Evolutionary conservation across 2,888 invertebrate genomes (phyloP), one percentile per base, ranked within the genome.

Genomic region (Orchestes rusci): DNA sequence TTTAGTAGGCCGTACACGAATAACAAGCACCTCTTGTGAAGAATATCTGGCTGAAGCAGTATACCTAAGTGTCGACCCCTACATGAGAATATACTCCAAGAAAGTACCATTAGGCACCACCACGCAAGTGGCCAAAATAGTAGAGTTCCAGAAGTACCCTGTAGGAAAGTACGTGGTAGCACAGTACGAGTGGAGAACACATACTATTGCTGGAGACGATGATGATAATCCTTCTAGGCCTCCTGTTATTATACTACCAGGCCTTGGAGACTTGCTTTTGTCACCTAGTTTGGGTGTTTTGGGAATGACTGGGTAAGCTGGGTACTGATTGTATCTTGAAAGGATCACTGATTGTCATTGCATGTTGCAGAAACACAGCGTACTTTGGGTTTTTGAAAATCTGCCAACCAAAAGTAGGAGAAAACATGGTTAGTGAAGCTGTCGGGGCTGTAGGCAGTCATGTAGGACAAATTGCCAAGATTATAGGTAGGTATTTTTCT

Each of bases 391-490:
- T 86, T 8, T 65, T 79, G 50, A 80, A 84, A 54, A 69, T 84
- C 46, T 84, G 83, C 51, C 64, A 76, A 46, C 83, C 84, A 2
- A 80, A 82, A 66, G 55, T 72, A 4, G 84, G 82, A 7, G 84
- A 88, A 64, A 80, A 79, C 1, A 79, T 81, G 2, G 75, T 87
- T 2, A 80, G 77, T 30, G 79, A 80, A 3, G 87, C 86, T 10
- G 86, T 82, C 16, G 87, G 87, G 13, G 86, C 84, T 23, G 85
- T 87, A 10, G 88, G 87, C 3, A 79, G 76, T 45, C 73, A 80
- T 37, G 86, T 84, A 16, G 86, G 86, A 2, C 87, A 87, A 70
- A 82, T 88, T 50, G 86, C 78, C 2, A 86, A 85, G 69, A 74
- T 80, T 37, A 72, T 80, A 64, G 82, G 79, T 27, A 17, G 2